These are phyloP conservation scores for Eupithecia abbreviata DNA, from an alignment of 2,888 invertebrate species.

Conservation along the genomic window DNA sequence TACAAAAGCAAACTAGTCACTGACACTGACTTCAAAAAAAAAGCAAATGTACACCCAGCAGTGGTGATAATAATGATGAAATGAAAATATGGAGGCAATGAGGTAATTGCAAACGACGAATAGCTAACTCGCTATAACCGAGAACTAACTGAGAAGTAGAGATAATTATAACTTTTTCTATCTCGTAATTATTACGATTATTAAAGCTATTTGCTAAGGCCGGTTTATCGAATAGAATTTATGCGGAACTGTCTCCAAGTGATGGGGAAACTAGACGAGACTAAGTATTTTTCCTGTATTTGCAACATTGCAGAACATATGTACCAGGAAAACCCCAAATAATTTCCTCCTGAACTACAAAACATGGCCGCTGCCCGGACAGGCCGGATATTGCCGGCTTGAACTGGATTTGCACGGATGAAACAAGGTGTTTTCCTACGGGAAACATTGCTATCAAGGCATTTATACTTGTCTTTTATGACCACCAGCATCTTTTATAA, in stretches of 20 bases:
- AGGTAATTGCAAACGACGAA: neutral
- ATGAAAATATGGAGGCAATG: neutral
- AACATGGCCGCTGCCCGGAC: conserved; percentile 36
- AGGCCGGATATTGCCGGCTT: conserved; percentile 43
- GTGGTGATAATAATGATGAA: neutral
- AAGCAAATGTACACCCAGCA: neutral
- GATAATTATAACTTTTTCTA: neutral
- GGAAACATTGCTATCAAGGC: neutral
- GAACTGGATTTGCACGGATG: conserved; percentile 41
- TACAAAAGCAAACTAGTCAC: conserved; percentile 3
- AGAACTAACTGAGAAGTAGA: neutral
- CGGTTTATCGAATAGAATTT: neutral
- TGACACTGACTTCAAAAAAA: neutral
- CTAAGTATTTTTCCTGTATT: neutral
- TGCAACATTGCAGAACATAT: neutral
- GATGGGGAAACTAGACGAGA: neutral
- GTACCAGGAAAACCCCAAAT: neutral
- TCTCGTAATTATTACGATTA: neutral
- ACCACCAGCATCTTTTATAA: neutral
- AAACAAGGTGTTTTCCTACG: conserved; percentile 28
- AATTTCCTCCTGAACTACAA: conserved; percentile 27
- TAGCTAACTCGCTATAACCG: neutral
- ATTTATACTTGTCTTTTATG: neutral
- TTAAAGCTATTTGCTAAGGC: neutral
- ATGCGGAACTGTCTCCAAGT: neutral